Conservation (phyloP, 1,140 invertebrate species). For the Dufourea novaeangliae region DNA sequence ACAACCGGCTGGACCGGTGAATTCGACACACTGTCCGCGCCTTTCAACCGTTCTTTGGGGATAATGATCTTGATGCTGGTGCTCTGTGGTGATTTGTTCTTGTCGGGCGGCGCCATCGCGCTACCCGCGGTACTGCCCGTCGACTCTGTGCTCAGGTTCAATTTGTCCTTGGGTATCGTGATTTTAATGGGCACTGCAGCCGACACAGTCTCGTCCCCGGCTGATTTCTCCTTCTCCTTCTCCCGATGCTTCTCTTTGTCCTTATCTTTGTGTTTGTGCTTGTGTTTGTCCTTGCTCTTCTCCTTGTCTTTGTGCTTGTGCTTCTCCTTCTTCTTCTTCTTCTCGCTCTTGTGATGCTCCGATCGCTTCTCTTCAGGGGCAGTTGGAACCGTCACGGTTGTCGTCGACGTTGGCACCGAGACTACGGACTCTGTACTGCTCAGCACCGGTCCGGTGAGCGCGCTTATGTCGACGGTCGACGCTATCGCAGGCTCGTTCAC, state of each 20-base stretch:
- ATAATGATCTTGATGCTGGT: slow-evolving; percentile 85
- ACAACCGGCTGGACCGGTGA: slow-evolving; percentile 63
- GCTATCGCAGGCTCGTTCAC: slow-evolving; percentile 33
- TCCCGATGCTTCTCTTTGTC: slow-evolving; percentile 83
- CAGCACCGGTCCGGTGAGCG: slow-evolving; percentile 50
- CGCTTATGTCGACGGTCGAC: slow-evolving; percentile 69
- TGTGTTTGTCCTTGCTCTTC: slow-evolving; percentile 82
- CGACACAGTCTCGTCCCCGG: slow-evolving; percentile 64
- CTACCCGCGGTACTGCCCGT: background rate
- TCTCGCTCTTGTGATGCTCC: slow-evolving; percentile 86
- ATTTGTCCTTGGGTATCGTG: slow-evolving; percentile 86
- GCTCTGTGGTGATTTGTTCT: slow-evolving; percentile 64
- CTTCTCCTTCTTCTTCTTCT: slow-evolving; percentile 85
- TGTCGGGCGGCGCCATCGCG: slow-evolving; percentile 46
- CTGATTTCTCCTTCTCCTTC: slow-evolving; percentile 72
- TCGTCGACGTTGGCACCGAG: slow-evolving; percentile 48
- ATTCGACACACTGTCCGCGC: slow-evolving; percentile 50
- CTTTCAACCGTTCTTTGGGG: slow-evolving; percentile 83
- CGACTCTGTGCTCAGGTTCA: slow-evolving; percentile 75
- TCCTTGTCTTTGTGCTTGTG: slow-evolving; percentile 86
- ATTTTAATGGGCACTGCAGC: slow-evolving; percentile 84
- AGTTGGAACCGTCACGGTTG: slow-evolving; percentile 25
- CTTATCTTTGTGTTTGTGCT: slow-evolving; percentile 85
- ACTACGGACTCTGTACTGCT: slow-evolving; percentile 37
- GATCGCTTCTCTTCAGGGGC: slow-evolving; percentile 82